phyloP scores from a whole-genome alignment of 2,888 invertebrate genomes.

The Caenorhabditis virilis region DNA sequence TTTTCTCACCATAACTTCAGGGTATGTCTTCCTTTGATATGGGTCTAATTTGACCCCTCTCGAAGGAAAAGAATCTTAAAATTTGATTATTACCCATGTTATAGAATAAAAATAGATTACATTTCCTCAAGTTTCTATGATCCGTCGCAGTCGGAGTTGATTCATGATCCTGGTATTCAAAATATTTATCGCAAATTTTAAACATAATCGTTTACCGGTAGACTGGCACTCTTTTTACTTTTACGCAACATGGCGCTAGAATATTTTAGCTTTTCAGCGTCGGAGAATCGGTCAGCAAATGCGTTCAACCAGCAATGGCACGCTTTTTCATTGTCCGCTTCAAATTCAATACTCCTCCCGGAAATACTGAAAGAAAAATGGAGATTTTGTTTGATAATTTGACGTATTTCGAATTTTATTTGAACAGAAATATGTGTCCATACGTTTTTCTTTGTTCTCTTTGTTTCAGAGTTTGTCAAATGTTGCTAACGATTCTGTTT shows the following conservation, averaged over 20 bases:
- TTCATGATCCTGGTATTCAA: constrained; percentile 26
- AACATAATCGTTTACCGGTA: constrained; percentile 29
- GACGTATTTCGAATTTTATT: constrained; percentile 29
- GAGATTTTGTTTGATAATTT: no score
- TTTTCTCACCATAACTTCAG: no score
- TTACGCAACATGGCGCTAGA: constrained; percentile 21
- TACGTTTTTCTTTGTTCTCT: constrained; percentile 26
- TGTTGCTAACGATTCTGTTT: not conserved
- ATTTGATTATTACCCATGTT: no score
- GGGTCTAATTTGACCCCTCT: no score
- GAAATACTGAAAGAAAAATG: constrained; percentile 50
- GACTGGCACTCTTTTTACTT: constrained; percentile 19
- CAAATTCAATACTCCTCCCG: constrained; percentile 66
- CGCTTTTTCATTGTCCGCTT: constrained; percentile 72
- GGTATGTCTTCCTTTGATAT: no score
- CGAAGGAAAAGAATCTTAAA: no score
- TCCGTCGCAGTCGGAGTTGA: constrained; percentile 17
- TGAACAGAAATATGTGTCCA: constrained; percentile 17
- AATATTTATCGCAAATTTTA: not conserved
- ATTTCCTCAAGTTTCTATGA: constrained; percentile 21
- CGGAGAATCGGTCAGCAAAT: constrained; percentile 68
- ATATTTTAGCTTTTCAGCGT: constrained; percentile 30
- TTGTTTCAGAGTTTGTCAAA: constrained; percentile 24
- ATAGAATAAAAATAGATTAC: no score
- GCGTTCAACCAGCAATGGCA: constrained; percentile 73